Percentiles rank a stretch among this genome's conserved stretches.
These are phyloP conservation scores for Coenonympha glycerion DNA, from an alignment of 2,888 invertebrate species.

Conservation along the genomic window DNA sequence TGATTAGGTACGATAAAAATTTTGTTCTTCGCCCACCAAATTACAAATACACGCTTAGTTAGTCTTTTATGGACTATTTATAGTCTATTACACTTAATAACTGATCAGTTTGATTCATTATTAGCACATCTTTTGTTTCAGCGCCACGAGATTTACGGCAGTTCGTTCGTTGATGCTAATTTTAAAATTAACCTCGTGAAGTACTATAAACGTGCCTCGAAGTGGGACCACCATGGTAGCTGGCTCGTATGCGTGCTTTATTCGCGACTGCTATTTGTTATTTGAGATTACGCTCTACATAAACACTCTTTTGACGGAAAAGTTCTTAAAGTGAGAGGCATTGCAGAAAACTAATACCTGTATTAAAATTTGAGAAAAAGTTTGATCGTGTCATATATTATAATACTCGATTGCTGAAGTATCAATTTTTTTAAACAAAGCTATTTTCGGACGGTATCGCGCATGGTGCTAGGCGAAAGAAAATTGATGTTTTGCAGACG, in stretches of 20 bases:
- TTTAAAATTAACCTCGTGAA: constrained; percentile 72
- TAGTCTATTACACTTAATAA: not conserved
- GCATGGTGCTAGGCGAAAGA: no score
- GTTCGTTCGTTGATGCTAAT: constrained; percentile 67
- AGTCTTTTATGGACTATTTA: constrained; percentile 4
- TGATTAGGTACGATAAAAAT: no score
- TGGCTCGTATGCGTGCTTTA: constrained; percentile 35
- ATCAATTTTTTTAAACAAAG: no score
- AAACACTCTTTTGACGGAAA: constrained; percentile 23
- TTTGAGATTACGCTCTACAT: constrained; percentile 34
- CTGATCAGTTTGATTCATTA: constrained; percentile 27
- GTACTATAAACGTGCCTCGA: constrained; percentile 67
- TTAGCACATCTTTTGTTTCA: constrained; percentile 46
- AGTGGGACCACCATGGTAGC: constrained; percentile 59
- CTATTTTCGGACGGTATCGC: no score
- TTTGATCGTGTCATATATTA: no score
- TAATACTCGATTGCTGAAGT: no score
- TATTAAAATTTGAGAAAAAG: no score
- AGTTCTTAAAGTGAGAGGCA: no score
- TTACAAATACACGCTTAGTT: no score
- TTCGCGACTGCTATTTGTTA: constrained; percentile 39
- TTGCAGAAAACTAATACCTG: no score
- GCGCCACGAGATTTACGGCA: constrained; percentile 50
- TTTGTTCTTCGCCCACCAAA: no score
- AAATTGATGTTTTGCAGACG: no score